These are phyloP conservation scores for Muschampia plurimacula DNA, from an alignment of 2,888 invertebrate genomes.

Conservation along the genomic window DNA sequence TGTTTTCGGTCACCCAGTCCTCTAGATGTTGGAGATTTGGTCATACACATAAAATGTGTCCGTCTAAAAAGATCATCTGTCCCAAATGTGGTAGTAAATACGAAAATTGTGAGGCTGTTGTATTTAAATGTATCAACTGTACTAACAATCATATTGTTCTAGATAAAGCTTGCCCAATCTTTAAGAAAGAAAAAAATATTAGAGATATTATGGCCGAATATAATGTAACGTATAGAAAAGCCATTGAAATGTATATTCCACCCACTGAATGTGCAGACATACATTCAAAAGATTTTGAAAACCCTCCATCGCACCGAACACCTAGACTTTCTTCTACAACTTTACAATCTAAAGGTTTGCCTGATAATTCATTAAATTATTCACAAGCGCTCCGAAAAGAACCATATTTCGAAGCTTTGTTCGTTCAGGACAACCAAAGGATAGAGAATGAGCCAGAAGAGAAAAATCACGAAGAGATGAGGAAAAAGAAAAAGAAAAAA, in stretches of 20 bases:
- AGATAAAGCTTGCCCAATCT: neutral
- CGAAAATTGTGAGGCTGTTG: neutral
- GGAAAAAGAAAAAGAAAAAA: neutral
- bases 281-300: neutral
- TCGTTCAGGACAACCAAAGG: neutral
- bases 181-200: neutral
- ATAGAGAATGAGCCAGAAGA: neutral
- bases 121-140: neutral
- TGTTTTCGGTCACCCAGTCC: too few species aligned
- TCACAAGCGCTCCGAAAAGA: neutral
- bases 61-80: too few species aligned
- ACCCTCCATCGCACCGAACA: neutral
- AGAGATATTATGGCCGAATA: constrained; percentile 3
- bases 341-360: neutral
- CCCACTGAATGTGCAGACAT: neutral
- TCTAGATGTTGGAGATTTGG: too few species aligned
- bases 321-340: neutral
- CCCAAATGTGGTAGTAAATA: neutral
- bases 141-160: neutral
- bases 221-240: neutral
- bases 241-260: neutral
- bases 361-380: neutral
- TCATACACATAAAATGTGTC: too few species aligned
- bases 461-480: neutral
- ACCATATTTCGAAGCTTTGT: neutral